A percentile compares a stretch with the other conserved stretches of the same genome.
phyloP scores from a whole-genome alignment of 2,888 invertebrate genomes.

The Cacoxenus indagator region DNA sequence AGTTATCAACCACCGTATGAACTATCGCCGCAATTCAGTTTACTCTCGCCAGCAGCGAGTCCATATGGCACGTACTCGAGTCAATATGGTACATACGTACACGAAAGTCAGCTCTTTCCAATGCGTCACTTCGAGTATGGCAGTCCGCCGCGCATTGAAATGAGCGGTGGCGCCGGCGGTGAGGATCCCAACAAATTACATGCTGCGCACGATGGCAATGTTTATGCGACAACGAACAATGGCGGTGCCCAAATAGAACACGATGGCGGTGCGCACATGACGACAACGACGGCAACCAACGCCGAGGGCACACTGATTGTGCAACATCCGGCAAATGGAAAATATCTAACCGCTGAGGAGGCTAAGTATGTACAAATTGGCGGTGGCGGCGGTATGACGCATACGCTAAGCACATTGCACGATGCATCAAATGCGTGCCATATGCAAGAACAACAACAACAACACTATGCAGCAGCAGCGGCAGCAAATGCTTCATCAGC shows the following conservation, averaged over 20 bases:
- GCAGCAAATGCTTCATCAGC: constrained; percentile 40
- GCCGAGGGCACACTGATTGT: constrained; percentile 51
- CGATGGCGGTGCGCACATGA: constrained; percentile 28
- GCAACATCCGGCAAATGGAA: constrained; percentile 61
- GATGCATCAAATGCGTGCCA: constrained; percentile 61
- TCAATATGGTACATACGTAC: constrained; percentile 78
- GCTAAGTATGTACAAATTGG: constrained; percentile 66
- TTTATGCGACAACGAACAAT: constrained; percentile 69
- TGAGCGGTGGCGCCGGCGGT: constrained; percentile 58
- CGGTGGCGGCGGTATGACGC: constrained; percentile 45
- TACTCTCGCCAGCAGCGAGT: constrained; percentile 79
- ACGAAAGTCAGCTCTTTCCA: constrained; percentile 82
- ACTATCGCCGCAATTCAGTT: constrained; percentile 80
- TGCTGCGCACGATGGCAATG: constrained; percentile 70
- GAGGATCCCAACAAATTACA: constrained; percentile 72
- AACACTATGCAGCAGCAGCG: constrained; percentile 35
- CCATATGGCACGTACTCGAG: constrained; percentile 78
- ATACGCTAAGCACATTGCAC: constrained; percentile 54
- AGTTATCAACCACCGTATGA: constrained; percentile 83
- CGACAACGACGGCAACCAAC: neutral
- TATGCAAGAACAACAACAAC: constrained; percentile 47
- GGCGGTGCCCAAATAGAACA: constrained; percentile 55
- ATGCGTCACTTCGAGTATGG: constrained; percentile 73
- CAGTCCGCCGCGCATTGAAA: constrained; percentile 69
- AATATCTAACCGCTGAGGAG: constrained; percentile 67